Evolutionary conservation across 2,888 invertebrate genomes (phyloP).

Genomic region (Nemotelus pantherinus): DNA sequence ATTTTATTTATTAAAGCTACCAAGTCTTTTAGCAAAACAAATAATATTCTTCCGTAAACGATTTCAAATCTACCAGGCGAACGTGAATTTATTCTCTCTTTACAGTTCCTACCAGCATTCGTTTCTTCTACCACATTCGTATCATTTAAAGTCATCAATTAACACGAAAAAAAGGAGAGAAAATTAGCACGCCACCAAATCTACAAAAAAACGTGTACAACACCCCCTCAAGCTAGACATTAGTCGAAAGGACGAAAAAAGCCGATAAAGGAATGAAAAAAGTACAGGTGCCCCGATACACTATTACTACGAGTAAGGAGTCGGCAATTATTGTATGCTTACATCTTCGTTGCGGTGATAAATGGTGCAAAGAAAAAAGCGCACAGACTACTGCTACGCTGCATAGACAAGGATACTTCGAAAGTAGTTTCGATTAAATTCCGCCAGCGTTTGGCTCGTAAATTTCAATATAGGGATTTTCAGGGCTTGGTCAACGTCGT

Average conservation of each 20-base stretch:
- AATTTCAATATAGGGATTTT: conserved; percentile 8
- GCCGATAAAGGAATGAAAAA: not conserved
- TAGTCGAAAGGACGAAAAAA: not conserved
- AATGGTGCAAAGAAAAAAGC: conserved; percentile 10
- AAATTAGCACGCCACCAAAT: not conserved
- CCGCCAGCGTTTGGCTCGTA: not conserved
- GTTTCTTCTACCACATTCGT: not conserved
- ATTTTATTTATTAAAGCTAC: too few species aligned
- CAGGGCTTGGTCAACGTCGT: not conserved
- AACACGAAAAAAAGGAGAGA: not conserved
- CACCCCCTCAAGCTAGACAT: not conserved
- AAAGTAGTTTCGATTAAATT: not conserved
- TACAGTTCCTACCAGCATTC: too few species aligned
- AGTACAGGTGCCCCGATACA: not conserved
- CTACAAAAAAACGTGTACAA: not conserved
- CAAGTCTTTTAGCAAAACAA: too few species aligned
- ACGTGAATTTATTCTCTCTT: too few species aligned
- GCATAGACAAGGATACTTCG: not conserved
- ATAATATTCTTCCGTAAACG: too few species aligned
- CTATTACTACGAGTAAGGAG: conserved; percentile 20
- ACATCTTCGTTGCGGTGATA: conserved; percentile 39
- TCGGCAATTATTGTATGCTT: conserved; percentile 41
- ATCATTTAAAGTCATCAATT: not conserved
- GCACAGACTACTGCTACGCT: not conserved
- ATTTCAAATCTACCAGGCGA: too few species aligned